Conservation (phyloP, 2,113 vertebrate genomes). For the Pteruthius melanotis region DNA sequence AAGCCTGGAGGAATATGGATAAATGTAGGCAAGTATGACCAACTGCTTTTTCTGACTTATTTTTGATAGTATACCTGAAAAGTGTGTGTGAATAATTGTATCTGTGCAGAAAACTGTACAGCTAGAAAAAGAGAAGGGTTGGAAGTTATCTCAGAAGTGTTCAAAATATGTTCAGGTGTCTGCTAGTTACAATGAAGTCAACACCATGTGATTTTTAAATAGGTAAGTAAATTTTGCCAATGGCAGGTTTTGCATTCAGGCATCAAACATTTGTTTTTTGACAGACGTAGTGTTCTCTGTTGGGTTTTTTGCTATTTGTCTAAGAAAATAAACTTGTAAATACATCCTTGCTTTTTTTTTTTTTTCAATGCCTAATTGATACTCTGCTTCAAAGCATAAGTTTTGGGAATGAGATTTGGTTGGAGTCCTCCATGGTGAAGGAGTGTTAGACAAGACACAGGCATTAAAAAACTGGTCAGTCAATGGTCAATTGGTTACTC, state of each 20-base stretch:
- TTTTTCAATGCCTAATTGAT: neutral
- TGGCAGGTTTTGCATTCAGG: neutral
- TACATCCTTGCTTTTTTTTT: neutral
- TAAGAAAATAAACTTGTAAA: neutral
- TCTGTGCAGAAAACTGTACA: neutral
- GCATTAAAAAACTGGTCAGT: neutral
- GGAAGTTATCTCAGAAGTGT: neutral
- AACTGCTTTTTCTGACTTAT: neutral
- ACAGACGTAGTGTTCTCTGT: neutral
- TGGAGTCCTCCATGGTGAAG: neutral
- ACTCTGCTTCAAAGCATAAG: neutral
- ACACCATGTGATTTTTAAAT: neutral
- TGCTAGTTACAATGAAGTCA: neutral
- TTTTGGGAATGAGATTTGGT: neutral
- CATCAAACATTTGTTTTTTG: neutral
- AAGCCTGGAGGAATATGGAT: slow-evolving; percentile 98
- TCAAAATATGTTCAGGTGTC: neutral
- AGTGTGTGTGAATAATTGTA: neutral
- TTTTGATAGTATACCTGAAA: neutral
- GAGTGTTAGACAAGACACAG: neutral
- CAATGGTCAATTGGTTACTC: neutral
- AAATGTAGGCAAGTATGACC: slow-evolving; percentile 88
- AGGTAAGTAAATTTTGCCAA: neutral
- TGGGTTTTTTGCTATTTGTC: neutral
- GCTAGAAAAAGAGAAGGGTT: neutral